Conservation (phyloP, 2,113 vertebrate species). For the Taxidea taxus region DNA sequence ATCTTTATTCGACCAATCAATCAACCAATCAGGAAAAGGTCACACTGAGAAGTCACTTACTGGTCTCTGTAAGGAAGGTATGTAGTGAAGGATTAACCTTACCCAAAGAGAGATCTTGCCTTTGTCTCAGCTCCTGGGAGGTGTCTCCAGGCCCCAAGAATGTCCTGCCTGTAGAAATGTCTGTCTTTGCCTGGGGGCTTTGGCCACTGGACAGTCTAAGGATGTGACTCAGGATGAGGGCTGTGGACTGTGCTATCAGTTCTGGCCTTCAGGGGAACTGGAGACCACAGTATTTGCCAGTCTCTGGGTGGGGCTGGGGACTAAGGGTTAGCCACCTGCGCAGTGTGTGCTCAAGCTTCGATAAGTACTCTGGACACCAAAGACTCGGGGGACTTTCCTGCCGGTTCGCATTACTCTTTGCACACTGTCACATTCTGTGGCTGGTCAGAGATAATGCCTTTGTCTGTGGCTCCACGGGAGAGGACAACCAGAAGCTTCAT, state of each 20-base stretch:
- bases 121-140: not conserved
- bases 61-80: not conserved
- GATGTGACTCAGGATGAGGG: not conserved
- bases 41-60: not conserved
- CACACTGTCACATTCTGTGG: not conserved
- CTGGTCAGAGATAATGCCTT: not conserved
- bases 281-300: accelerated
- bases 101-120: not conserved
- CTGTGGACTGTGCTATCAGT: not conserved
- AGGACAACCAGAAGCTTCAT: not conserved
- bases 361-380: not conserved
- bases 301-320: not conserved
- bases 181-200: not conserved
- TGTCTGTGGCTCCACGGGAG: not conserved
- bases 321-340: not conserved
- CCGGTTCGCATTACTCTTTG: no score
- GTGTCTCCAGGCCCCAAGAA: not conserved
- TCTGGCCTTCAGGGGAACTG: not conserved
- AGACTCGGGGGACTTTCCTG: not conserved
- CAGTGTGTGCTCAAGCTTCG: not conserved
- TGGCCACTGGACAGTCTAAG: not conserved
- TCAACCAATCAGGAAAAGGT: no score
- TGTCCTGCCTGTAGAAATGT: not conserved
- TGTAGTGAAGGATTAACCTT: not conserved
- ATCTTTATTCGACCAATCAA: no score